A percentile compares a stretch with the other conserved stretches of the same genome.
Conservation (phyloP, 2,888 invertebrate species). For the Oxycera nigricornis region DNA sequence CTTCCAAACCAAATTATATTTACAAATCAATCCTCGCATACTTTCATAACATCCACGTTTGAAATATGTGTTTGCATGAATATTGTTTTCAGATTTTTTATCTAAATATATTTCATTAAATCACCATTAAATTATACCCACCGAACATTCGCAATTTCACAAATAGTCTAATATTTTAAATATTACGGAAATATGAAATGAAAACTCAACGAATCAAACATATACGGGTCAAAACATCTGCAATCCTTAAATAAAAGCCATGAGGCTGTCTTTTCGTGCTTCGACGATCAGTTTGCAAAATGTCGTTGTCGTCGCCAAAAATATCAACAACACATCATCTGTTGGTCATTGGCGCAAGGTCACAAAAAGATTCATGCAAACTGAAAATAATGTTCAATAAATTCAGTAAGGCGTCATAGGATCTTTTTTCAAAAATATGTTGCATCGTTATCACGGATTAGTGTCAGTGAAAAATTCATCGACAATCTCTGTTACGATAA, state of each 20-base stretch:
- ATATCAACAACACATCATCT: slow-evolving; percentile 36
- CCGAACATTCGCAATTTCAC: neutral
- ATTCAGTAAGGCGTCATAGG: slow-evolving; percentile 2
- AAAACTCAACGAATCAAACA: neutral
- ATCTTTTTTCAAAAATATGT: neutral
- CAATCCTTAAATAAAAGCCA: neutral
- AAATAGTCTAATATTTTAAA: neutral
- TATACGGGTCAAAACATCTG: neutral
- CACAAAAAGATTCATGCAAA: neutral
- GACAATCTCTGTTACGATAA: no score
- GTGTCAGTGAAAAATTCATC: no score
- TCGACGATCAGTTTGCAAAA: slow-evolving; percentile 6
- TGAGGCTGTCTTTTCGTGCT: neutral
- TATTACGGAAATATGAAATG: slow-evolving; percentile 1
- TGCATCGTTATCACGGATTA: no score
- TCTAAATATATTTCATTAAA: no score
- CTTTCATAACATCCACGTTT: no score
- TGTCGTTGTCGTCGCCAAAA: slow-evolving; percentile 29
- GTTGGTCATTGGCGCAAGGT: slow-evolving; percentile 45
- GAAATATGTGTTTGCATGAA: no score
- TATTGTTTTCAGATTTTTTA: no score
- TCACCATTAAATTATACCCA: no score
- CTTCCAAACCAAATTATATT: no score
- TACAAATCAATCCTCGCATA: no score
- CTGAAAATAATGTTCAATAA: slow-evolving; percentile 17